A percentile compares a stretch with the other conserved stretches of the same genome.
Conservation (phyloP, 2,888 invertebrate genomes). For the Agrochola macilenta region DNA sequence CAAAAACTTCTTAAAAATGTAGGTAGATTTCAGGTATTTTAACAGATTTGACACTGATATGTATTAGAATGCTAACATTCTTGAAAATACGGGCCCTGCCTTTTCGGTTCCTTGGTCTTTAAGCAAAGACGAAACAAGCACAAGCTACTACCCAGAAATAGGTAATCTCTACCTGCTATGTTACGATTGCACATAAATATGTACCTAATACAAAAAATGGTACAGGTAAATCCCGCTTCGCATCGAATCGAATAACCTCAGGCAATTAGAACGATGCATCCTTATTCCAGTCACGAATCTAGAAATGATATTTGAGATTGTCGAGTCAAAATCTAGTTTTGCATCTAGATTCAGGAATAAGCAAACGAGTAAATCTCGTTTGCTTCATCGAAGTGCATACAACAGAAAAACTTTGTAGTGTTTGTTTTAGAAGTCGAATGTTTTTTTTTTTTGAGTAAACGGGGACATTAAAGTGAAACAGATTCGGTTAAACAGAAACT, state of each 20-base stretch:
- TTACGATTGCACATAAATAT: not conserved
- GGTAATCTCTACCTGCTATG: not conserved
- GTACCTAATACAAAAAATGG: not conserved
- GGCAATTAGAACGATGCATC: not conserved
- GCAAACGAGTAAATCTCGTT: not conserved
- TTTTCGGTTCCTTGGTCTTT: not conserved
- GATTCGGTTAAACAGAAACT: too few relatives aligned
- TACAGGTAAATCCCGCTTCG: not conserved
- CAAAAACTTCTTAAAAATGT: too few relatives aligned
- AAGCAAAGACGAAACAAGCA: not conserved
- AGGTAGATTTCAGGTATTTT: too few relatives aligned
- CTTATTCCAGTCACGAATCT: not conserved
- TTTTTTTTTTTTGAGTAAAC: too few relatives aligned
- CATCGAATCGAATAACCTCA: not conserved
- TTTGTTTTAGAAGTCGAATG: too few relatives aligned
- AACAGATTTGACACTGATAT: too few relatives aligned
- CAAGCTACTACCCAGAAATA: not conserved
- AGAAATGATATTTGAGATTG: not conserved
- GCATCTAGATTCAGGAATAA: not conserved
- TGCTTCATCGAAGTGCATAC: too few relatives aligned
- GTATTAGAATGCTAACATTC: too few relatives aligned
- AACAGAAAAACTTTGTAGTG: too few relatives aligned
- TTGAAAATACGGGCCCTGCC: too few relatives aligned
- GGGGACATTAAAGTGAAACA: too few relatives aligned
- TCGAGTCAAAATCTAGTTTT: not conserved